Evolutionary conservation across 2,888 invertebrate species (phyloP), one percentile per base, ranked within the genome.

Genomic region (Orchesellides sinensis): DNA sequence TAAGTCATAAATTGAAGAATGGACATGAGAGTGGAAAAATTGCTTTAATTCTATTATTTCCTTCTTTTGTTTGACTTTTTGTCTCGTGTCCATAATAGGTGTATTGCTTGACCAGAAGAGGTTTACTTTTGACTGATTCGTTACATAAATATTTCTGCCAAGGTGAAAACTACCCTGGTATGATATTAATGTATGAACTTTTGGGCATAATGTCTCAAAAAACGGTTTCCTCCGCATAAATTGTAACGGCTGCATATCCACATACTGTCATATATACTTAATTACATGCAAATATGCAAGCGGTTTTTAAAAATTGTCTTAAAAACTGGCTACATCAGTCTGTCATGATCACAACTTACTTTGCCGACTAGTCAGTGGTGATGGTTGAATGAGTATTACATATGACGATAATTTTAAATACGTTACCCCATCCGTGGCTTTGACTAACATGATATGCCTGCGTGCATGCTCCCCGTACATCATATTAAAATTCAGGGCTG

Each of bases 1-100:
- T 79, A 79, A 79, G 79, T 70, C 79, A 70, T 79, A 70, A 79
- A 79, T 79, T 70, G 79, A 63, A 63, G 70, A 70, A 40, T 70
- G 79, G 79, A 79, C 79, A 79, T 2, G 79, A 63, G 79, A 70
- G 70, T 19, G 54, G 79, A 79, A 79, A 79, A 79, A 79, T 79
- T 79, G 56, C 6, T 75, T 49, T 56, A 3, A n/a, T 52, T 69
- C 52, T 23, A 52, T 21, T 52, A 10, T 47, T 3, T 19, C n/a
- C 21, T 47, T 47, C 3, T 5, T 47, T 47, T 10, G 54, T 23
- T 59, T 3, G 27, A 40, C 10, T 59, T n/a, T 17, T 21, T 23
- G 27, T 27, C 29, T 32, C 29, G 17, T 27, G 59, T n/a, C 27
- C 19, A n/a, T n/a, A n/a, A n/a, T n/a, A n/a, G n/a, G n/a, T n/a